Base-by-base conservation (phyloP, 1,140 invertebrate species). In the Habropoda laboriosa region DNA sequence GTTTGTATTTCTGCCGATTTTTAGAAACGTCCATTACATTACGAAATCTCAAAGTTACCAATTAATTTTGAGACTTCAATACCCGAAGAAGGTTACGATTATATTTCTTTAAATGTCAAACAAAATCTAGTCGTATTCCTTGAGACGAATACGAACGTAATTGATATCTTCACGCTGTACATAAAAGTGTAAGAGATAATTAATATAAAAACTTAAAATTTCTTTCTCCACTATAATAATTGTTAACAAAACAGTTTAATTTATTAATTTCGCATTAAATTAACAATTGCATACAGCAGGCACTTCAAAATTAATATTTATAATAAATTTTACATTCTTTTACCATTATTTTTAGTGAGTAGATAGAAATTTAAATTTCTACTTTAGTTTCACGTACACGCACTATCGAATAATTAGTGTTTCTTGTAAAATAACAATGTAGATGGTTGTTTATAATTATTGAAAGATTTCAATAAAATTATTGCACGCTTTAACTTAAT, bases 1-100 rank as follows among this genome's bases (percentile, higher is more conserved):
- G 67, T 47, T 74, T 73, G 7, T 81, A 55, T 66, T 27, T 70
- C 3, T 38, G 79, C 1, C 47, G 57, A 18, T 40, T 75, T 53
- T 71, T 45, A 4, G 21, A 58, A 21, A 49, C 45, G 24, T 81
- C 82, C 83, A 86, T 86, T 32, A 85, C 83, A 81, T 71, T 47
- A 12, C 51, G 51, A 80, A 74, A 85, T 63, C 73, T 61, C 57
- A 57, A 71, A 30, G 70, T 40, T 60, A 83, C 72, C 64, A 30
- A 85, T 70, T 8, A 81, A 85, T 85, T 86, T 86, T 73, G 40
- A 12, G 45, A 70, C 27, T 30, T 35, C 12, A 21, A 55, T 21
- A 5, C 10, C 42, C 58, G 30, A 76, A 68, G 8, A 8, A 66
- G 70, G 83, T 86, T 81, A 74, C 32, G 66, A 67, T 79, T 60